Conservation (phyloP, 2,113 vertebrate species). For the Ceyx margarethae region DNA sequence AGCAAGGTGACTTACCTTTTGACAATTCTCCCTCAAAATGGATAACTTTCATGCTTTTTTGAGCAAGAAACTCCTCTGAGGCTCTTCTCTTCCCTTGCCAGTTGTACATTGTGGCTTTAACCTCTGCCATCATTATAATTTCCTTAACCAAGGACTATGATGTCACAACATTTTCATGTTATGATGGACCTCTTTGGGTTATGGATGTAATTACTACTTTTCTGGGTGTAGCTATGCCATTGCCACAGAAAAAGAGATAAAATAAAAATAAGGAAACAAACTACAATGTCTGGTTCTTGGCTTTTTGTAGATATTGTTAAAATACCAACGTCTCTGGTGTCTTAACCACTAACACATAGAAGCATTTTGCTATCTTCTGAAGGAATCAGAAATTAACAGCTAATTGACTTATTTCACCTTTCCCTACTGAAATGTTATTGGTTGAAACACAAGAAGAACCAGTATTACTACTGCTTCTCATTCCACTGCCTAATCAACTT, state of each 20-base stretch:
- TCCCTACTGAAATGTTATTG: conserved; percentile 11
- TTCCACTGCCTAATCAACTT: background rate
- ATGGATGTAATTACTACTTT: conserved; percentile 37
- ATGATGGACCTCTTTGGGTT: conserved; percentile 37
- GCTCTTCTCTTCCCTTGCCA: background rate
- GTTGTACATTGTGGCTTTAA: conserved; percentile 43
- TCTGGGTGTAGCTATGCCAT: background rate
- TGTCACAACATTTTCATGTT: conserved; percentile 60
- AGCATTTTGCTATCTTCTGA: background rate
- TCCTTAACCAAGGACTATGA: conserved; percentile 50
- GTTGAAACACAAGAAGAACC: conserved; percentile 16
- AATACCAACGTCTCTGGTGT: background rate
- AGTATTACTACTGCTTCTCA: background rate
- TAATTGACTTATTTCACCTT: conserved; percentile 34
- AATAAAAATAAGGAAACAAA: conserved; percentile 13
- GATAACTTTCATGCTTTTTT: background rate
- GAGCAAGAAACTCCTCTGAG: background rate
- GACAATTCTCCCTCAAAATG: background rate
- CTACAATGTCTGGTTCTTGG: background rate
- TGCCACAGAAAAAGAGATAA: conserved; percentile 9
- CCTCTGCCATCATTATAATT: conserved; percentile 52
- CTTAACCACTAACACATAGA: background rate
- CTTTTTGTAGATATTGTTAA: background rate
- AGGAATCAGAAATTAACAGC: background rate
- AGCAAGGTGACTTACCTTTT: conserved; percentile 12